A percentile compares a stretch with the other conserved stretches of the same genome.
Evolutionary conservation across 2,797 vertebrate species (phyloP).

Genomic region (Sebastes itinus): DNA sequence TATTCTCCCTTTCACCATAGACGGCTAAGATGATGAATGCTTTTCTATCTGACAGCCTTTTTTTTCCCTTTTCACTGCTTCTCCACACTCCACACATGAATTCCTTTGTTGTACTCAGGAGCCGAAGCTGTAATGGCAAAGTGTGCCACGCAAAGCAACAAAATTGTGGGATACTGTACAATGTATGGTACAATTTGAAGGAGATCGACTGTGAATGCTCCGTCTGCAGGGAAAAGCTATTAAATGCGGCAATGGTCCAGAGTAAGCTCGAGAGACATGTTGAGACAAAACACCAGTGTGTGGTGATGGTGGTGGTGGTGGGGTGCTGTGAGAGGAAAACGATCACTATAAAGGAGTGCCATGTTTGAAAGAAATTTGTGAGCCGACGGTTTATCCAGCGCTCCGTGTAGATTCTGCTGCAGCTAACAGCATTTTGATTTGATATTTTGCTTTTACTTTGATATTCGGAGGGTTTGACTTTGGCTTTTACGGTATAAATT

Average conservation of each 20-base stretch:
- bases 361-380: not conserved
- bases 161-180: conserved; percentile 5
- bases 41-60: conserved; percentile 33
- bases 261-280: conserved; percentile 42
- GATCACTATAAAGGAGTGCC: conserved; percentile 1
- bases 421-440: not conserved
- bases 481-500: not conserved
- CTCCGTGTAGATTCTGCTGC: not conserved
- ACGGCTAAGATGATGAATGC: conserved; percentile 35
- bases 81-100: not conserved
- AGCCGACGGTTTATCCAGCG: not conserved
- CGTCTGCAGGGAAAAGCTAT: conserved; percentile 57
- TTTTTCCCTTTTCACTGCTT: conserved; percentile 1
- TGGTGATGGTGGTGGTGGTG: too few species aligned
- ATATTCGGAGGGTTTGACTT: not conserved
- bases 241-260: conserved; percentile 59
- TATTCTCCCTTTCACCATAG: conserved; percentile 6
- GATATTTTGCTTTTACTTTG: not conserved
- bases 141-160: not conserved
- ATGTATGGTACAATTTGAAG: conserved; percentile 32
- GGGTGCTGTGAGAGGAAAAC: conserved; percentile 7
- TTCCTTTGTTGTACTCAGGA: conserved; percentile 21
- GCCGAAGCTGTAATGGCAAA: conserved; percentile 26
- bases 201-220: conserved; percentile 43
- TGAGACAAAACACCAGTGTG: conserved; percentile 55